Percentiles rank a stretch among this genome's conserved stretches.
Conservation (phyloP, 37 sponge, comb jelly and placozoan species). For the Agelas oroides region DNA sequence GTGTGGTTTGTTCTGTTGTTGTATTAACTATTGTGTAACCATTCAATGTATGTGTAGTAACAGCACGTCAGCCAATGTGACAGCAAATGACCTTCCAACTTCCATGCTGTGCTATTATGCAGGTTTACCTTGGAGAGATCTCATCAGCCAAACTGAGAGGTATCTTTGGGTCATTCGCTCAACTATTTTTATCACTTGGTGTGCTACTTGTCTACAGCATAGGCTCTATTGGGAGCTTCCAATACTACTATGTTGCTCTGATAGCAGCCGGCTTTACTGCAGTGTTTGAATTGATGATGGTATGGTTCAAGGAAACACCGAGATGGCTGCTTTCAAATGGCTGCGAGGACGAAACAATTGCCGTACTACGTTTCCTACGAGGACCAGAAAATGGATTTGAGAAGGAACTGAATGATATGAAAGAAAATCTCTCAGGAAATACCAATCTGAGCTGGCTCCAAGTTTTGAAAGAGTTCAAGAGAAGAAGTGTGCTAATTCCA, state of each 20-base stretch:
- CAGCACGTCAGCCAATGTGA: too few species aligned
- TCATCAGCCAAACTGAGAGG: constrained; percentile 56
- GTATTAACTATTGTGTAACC: too few species aligned
- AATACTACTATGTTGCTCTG: constrained; percentile 43
- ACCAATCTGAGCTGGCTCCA: neutral
- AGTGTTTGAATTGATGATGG: constrained; percentile 23
- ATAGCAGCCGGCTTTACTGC: constrained; percentile 17
- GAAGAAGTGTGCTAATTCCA: constrained; percentile 5
- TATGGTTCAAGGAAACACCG: constrained; percentile 54
- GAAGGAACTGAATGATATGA: constrained; percentile 46
- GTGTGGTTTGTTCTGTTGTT: too few species aligned
- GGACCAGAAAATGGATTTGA: constrained; percentile 34
- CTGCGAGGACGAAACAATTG: constrained; percentile 17
- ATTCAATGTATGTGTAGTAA: too few species aligned
- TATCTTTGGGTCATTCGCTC: constrained; percentile 43
- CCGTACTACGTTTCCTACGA: constrained; percentile 45
- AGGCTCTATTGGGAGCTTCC: constrained; percentile 24
- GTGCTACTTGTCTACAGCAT: constrained; percentile 23
- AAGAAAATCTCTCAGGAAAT: neutral
- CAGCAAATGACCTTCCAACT: too few species aligned
- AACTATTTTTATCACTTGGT: constrained; percentile 37
- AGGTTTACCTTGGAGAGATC: constrained; percentile 65
- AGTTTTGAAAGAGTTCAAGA: constrained; percentile 13
- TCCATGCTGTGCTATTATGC: too few species aligned
- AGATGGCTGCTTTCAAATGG: constrained; percentile 60